phyloP scores from a whole-genome alignment of 2,888 invertebrate species.

The Eupithecia abbreviata region DNA sequence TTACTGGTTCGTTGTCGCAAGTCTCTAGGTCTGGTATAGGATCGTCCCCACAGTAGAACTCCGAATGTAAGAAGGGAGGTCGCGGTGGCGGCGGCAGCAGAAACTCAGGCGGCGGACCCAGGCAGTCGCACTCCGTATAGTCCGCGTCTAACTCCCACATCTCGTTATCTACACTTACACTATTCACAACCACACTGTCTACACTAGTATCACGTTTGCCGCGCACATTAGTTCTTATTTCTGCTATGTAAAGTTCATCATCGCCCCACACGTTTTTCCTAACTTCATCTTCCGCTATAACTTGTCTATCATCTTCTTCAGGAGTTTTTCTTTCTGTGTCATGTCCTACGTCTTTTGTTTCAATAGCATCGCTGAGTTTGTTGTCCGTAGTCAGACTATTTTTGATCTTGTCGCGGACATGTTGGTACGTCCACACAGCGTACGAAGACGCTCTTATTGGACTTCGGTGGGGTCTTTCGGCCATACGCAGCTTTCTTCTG shows the following conservation, averaged over 20 bases:
- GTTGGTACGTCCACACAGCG: conserved; percentile 72
- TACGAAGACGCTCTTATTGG: conserved; percentile 76
- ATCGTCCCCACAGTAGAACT: conserved; percentile 88
- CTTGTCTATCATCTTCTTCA: conserved; percentile 46
- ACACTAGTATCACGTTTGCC: conserved; percentile 80
- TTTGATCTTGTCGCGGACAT: conserved; percentile 41
- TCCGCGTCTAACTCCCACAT: conserved; percentile 90
- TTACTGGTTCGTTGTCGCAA: conserved; percentile 90
- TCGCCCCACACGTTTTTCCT: conserved; percentile 79
- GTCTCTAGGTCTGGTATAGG: conserved; percentile 88
- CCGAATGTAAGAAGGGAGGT: conserved; percentile 88
- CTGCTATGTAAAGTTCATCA: conserved; percentile 81
- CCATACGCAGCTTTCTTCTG: conserved; percentile 78
- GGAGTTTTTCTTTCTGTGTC: conserved; percentile 43
- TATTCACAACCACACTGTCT: conserved; percentile 82
- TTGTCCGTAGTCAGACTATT: conserved; percentile 36
- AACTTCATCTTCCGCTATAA: conserved; percentile 76
- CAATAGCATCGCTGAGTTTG: conserved; percentile 49
- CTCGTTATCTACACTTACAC: conserved; percentile 83
- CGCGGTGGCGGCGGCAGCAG: conserved; percentile 89
- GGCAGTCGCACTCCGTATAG: conserved; percentile 89
- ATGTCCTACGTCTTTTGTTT: conserved; percentile 37
- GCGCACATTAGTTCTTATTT: conserved; percentile 78
- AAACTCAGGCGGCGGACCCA: conserved; percentile 90
- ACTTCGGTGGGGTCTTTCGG: conserved; percentile 72